Base-by-base conservation (phyloP, 2,113 vertebrate genomes). In the Ceyx melanurus region DNA sequence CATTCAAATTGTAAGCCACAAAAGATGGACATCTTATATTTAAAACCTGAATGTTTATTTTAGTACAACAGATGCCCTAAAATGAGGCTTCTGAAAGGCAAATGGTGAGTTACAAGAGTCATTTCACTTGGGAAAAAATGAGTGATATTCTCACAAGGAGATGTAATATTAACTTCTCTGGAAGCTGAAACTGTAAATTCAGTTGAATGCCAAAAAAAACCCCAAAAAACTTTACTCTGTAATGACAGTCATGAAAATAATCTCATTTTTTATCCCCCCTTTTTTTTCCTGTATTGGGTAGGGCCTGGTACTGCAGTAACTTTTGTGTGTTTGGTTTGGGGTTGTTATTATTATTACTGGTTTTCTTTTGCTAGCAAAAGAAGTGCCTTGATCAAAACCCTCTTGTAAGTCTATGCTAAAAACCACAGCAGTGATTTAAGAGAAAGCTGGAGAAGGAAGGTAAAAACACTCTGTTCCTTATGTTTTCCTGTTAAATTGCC, bases 1-100 rank as follows among this genome's bases (percentile, higher is more conserved):
- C 14, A 0, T 90, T 96, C 97, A 93, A 86, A 85, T 94, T 96
- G 94, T 82, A 94, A 94, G 82, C 75, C 84, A 74, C 58, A 43
- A 25, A 73, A 78, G 95, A 82, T 93, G 88, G 31, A 74, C 91
- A 91, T 94, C 84, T 91, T 96, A 81, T 65, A 90, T 56, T 93
- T 97, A 87, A 97, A 97, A 96, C 87, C 74, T 87, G 82, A 83
- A 89, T 89, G 58, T 95, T 97, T 97, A 80, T 79, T 92, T 96
- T 81, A 54, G 51, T 92, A 66, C 57, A 91, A 83, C 78, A 92
- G 86, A 67, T 91, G 66, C 40, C 31, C 60, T 76, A 85, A 95
- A 97, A 89, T 81, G 62, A 94, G 31, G 23, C 70, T 60, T 96
- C 87, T 93, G 80, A 95, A 97, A 97, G 89, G 82, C 71, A 90